Percentiles rank a stretch among this genome's conserved stretches.
These are phyloP conservation scores for Bucorvus abyssinicus DNA, from an alignment of 2,797 vertebrate species.

Conservation along the genomic window DNA sequence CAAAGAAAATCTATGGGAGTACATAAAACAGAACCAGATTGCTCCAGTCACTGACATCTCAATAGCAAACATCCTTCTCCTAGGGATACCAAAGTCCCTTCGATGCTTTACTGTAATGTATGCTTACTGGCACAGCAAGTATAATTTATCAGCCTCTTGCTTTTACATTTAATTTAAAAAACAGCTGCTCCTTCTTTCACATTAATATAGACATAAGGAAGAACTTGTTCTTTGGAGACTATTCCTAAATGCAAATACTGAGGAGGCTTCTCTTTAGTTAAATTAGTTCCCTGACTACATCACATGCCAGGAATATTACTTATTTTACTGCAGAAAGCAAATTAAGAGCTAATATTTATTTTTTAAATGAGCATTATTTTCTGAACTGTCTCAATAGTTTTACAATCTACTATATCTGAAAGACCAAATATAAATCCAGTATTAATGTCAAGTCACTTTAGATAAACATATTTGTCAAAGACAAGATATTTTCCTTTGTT, in stretches of 20 bases:
- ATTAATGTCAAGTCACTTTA: neutral
- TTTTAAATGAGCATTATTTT: neutral
- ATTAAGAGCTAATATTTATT: neutral
- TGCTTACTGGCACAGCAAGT: neutral
- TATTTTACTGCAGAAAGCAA: neutral
- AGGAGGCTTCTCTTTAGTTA: neutral
- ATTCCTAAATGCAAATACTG: neutral
- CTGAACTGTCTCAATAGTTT: neutral
- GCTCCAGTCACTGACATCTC: neutral
- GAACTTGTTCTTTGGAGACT: neutral
- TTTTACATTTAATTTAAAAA: neutral
- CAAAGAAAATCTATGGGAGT: neutral
- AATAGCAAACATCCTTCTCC: neutral
- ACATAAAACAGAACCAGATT: neutral
- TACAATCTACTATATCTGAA: neutral
- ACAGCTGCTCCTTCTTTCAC: neutral
- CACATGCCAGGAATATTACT: neutral
- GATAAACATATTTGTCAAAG: neutral
- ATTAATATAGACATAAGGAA: neutral
- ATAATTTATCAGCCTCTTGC: neutral
- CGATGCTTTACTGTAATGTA: neutral
- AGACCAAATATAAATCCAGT: neutral
- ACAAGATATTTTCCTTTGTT: neutral
- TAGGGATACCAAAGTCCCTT: neutral
- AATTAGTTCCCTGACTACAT: neutral